A percentile compares a stretch with the other conserved stretches of the same genome.
These are phyloP conservation scores for Drosophila arawakana DNA, from an alignment of 1,140 invertebrate species.

Conservation along the genomic window DNA sequence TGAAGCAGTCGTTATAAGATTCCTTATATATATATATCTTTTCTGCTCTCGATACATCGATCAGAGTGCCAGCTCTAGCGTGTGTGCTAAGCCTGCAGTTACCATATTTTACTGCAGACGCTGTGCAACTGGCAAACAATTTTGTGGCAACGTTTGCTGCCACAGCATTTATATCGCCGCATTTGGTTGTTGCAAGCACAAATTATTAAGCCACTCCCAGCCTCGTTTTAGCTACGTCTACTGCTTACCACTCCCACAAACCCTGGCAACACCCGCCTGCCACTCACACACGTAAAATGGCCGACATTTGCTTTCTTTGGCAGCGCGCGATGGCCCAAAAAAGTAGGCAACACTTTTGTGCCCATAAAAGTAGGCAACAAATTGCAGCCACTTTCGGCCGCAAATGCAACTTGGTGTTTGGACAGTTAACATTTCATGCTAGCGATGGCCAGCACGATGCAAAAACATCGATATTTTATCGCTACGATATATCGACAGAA, in stretches of 20 bases:
- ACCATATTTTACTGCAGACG: constrained; percentile 34
- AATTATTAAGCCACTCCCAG: constrained; percentile 21
- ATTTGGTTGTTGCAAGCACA: constrained; percentile 7
- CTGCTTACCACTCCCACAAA: background rate
- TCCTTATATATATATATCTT: too few species aligned
- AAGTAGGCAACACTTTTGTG: constrained; percentile 23
- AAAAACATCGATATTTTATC: too few species aligned
- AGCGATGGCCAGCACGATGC: too few species aligned
- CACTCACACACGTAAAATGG: constrained; percentile 21
- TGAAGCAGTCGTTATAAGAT: too few species aligned
- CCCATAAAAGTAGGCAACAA: constrained; percentile 66
- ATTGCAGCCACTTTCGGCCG: constrained; percentile 34
- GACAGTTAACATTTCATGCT: constrained; percentile 15
- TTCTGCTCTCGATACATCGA: background rate
- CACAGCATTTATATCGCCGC: constrained; percentile 12
- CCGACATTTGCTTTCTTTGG: constrained; percentile 24
- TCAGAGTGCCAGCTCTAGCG: too few species aligned
- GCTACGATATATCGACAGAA: too few species aligned
- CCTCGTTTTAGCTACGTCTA: too few species aligned
- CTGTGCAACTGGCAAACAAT: constrained; percentile 9
- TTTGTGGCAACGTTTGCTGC: constrained; percentile 43
- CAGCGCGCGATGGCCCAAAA: background rate
- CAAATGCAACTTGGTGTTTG: constrained; percentile 38
- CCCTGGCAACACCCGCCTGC: background rate
- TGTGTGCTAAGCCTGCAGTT: background rate